Conservation (phyloP, 1,140 invertebrate species). For the Trialeurodes vaporariorum region DNA sequence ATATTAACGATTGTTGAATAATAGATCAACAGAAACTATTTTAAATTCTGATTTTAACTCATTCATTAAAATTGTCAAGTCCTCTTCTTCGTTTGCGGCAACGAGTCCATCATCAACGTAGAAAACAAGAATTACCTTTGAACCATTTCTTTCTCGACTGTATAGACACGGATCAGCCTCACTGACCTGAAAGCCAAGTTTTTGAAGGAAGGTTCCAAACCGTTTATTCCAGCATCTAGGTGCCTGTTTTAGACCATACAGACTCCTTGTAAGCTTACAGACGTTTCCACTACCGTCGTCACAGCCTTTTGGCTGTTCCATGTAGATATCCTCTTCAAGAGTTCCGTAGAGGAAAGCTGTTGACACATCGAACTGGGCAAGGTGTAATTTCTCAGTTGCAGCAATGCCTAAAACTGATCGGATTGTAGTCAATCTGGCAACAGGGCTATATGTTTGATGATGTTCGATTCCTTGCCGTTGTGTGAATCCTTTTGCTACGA, state of each 20-base stretch:
- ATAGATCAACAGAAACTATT: no score
- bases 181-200: slow-evolving; percentile 21
- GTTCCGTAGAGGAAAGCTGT: slow-evolving; percentile 37
- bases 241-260: slow-evolving; percentile 34
- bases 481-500: slow-evolving; percentile 26
- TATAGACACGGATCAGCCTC: slow-evolving; percentile 11
- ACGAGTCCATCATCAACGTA: slow-evolving; percentile 20
- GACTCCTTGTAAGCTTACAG: slow-evolving; percentile 26
- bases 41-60: slow-evolving; percentile 8
- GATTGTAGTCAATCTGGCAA: slow-evolving; percentile 27
- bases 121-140: slow-evolving; percentile 15
- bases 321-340: slow-evolving; percentile 34
- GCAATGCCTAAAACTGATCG: slow-evolving; percentile 26
- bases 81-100: slow-evolving; percentile 10
- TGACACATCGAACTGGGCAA: slow-evolving; percentile 31
- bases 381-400: slow-evolving; percentile 20
- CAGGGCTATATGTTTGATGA: slow-evolving; percentile 28
- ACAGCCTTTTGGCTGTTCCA: slow-evolving; percentile 32
- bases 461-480: slow-evolving; percentile 26
- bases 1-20: no score
- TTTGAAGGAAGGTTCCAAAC: slow-evolving; percentile 22
- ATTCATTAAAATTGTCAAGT: not conserved
- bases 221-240: slow-evolving; percentile 30
- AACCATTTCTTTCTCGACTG: not conserved
- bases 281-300: slow-evolving; percentile 18